phyloP scores from a whole-genome alignment of 37 sponge, comb jelly and placozoan genomes.

The Halichondria panicea region DNA sequence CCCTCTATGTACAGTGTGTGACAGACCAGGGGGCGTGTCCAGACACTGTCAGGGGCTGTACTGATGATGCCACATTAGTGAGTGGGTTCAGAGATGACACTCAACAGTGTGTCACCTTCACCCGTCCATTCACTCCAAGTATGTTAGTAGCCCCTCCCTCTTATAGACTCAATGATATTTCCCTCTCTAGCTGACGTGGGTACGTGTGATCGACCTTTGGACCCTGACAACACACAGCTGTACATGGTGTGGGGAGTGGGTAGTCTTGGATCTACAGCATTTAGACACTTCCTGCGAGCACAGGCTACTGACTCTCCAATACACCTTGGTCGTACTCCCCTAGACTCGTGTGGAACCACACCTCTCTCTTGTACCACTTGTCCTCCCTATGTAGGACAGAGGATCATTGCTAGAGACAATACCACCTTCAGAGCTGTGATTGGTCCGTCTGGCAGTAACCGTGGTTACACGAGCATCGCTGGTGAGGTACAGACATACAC shows the following conservation, averaged over 20 bases:
- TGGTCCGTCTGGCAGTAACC: conserved; percentile 38
- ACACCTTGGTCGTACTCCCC: conserved; percentile 5
- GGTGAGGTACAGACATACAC: too few species aligned
- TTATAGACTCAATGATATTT: too few species aligned
- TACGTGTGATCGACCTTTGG: conserved; percentile 19
- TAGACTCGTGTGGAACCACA: not conserved
- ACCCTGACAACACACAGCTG: conserved; percentile 24
- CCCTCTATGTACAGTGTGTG: too few species aligned
- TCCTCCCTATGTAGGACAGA: not conserved
- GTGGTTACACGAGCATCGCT: conserved; percentile 62
- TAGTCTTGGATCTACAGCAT: conserved; percentile 48
- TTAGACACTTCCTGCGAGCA: conserved; percentile 43
- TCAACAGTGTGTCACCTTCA: conserved; percentile 39
- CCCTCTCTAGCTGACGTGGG: not conserved
- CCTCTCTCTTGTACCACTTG: not conserved
- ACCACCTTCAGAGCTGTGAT: conserved; percentile 54
- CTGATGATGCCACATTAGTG: conserved; percentile 9
- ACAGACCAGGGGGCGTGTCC: conserved; percentile 45
- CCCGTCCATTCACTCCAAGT: conserved; percentile 37
- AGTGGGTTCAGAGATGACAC: not conserved
- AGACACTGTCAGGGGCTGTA: conserved; percentile 32
- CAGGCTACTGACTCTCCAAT: conserved; percentile 13
- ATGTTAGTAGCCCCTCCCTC: not conserved
- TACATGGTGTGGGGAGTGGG: conserved; percentile 72
- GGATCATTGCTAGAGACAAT: not conserved